Evolutionary conservation across 2,888 invertebrate genomes (phyloP).

Genomic region (Xiphydria camelus): DNA sequence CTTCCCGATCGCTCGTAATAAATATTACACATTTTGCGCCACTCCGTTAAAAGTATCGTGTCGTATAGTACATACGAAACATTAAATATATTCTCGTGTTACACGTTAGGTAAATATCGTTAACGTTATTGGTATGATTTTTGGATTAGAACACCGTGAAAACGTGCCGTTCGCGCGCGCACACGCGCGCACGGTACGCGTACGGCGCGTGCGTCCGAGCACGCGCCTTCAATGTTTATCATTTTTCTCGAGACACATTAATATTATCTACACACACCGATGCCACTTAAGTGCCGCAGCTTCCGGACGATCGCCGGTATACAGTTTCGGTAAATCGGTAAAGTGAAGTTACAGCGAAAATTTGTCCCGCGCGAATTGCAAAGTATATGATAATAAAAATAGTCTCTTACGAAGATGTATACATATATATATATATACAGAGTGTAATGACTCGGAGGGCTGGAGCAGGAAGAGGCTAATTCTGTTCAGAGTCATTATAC

Average conservation of each 20-base stretch:
- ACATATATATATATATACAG: too few relatives aligned
- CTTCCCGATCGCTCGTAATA: too few relatives aligned
- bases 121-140: conserved; percentile 25
- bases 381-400: conserved; percentile 24
- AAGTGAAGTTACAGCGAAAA: conserved; percentile 5
- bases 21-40: conserved; percentile 22
- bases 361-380: conserved; percentile 12
- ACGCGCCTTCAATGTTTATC: conserved; percentile 2
- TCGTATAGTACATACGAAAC: conserved; percentile 18
- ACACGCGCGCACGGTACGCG: not conserved
- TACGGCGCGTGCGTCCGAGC: conserved; percentile 5
- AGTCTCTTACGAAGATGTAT: conserved; percentile 22
- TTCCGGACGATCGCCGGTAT: too few relatives aligned
- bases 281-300: too few relatives aligned
- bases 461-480: too few relatives aligned
- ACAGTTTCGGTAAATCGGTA: too few relatives aligned
- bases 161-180: not conserved
- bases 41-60: conserved; percentile 15
- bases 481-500: too few relatives aligned
- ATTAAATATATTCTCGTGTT: too few relatives aligned
- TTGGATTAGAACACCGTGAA: conserved; percentile 20
- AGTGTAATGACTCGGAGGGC: too few relatives aligned
- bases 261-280: too few relatives aligned
- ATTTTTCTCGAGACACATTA: not conserved
- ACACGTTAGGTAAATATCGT: conserved; percentile 18